These are phyloP conservation scores for Perizoma affinitatum DNA, from an alignment of 2,888 invertebrate genomes.

Conservation along the genomic window DNA sequence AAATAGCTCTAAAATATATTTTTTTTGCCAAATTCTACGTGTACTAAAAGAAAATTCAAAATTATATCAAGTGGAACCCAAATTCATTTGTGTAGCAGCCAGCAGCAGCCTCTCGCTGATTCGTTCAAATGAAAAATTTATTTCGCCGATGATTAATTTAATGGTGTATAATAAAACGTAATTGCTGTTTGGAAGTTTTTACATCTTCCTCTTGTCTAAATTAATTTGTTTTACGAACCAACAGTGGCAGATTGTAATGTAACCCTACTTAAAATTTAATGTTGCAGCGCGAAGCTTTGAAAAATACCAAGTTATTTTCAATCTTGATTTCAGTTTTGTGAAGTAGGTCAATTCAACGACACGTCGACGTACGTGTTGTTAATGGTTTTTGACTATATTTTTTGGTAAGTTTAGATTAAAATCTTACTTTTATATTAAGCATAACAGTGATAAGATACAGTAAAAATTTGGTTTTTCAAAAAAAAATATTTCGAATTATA, in stretches of 20 bases:
- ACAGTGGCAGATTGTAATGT: slow-evolving; percentile 46
- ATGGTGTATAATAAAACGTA: slow-evolving; percentile 80
- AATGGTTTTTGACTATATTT: too few relatives aligned
- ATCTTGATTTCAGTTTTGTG: slow-evolving; percentile 8
- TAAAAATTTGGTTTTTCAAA: too few relatives aligned
- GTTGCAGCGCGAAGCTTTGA: slow-evolving; percentile 14
- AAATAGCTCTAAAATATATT: too few relatives aligned
- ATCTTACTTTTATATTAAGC: too few relatives aligned
- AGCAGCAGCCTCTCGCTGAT: slow-evolving; percentile 60
- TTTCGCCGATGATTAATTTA: slow-evolving; percentile 83
- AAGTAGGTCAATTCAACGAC: background rate
- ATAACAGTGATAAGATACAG: too few relatives aligned
- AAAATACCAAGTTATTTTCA: slow-evolving; percentile 5
- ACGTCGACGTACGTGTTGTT: too few relatives aligned
- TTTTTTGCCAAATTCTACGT: too few relatives aligned
- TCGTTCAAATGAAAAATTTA: slow-evolving; percentile 84
- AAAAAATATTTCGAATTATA: too few relatives aligned
- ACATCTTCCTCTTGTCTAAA: slow-evolving; percentile 81
- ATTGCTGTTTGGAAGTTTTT: slow-evolving; percentile 82
- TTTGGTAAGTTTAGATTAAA: too few relatives aligned
- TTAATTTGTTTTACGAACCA: slow-evolving; percentile 73
- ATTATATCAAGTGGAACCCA: slow-evolving; percentile 74
- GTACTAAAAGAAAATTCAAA: slow-evolving; percentile 12
- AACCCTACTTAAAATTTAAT: slow-evolving; percentile 39
- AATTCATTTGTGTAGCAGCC: slow-evolving; percentile 72